These are phyloP conservation scores for Pseudocheirus occidentalis DNA, from an alignment of 2,797 vertebrate species.

Conservation along the genomic window DNA sequence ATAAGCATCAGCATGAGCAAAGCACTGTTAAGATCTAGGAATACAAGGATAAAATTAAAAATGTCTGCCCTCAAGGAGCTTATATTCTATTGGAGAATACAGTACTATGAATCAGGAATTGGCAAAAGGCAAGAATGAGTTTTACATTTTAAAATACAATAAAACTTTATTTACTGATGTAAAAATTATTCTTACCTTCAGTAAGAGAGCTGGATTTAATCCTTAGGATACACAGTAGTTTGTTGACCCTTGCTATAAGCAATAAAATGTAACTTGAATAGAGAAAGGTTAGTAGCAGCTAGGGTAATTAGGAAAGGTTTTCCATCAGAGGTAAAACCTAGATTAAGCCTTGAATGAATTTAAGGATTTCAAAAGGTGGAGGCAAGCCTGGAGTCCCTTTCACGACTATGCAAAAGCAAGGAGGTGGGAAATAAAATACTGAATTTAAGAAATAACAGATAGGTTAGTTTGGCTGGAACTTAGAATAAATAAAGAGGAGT, in stretches of 20 bases:
- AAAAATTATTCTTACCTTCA: neutral
- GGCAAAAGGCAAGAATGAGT: neutral
- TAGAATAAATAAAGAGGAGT: neutral
- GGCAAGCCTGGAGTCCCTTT: neutral
- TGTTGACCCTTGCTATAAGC: neutral
- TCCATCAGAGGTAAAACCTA: neutral
- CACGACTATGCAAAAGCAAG: neutral
- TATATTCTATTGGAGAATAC: neutral
- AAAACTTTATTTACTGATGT: neutral
- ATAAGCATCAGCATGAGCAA: neutral
- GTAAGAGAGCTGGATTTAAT: neutral
- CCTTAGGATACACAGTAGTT: neutral
- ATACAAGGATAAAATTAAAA: neutral
- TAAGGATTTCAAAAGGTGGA: neutral
- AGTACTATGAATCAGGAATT: neutral
- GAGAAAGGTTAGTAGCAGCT: neutral
- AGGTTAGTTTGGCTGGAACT: too few relatives aligned
- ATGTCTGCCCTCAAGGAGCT: neutral
- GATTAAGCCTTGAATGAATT: neutral
- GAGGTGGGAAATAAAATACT: neutral
- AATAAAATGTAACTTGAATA: neutral
- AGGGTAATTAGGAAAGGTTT: neutral
- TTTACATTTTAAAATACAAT: neutral
- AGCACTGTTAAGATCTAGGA: neutral
- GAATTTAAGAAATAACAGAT: neutral